These are phyloP conservation scores for Trachemys scripta DNA, from an alignment of 2,113 vertebrate species.

Conservation along the genomic window DNA sequence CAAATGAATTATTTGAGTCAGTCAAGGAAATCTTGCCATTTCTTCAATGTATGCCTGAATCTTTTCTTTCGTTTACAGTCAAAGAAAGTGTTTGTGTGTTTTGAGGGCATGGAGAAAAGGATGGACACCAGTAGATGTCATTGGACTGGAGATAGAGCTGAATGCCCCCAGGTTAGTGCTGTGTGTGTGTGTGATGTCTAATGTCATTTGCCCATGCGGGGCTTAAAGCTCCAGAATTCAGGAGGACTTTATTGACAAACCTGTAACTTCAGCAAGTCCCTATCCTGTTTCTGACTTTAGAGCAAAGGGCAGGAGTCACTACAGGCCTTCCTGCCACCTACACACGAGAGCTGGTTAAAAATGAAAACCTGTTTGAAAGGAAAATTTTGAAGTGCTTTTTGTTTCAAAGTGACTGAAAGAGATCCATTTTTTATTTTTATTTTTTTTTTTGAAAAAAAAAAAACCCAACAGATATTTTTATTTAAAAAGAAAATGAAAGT, in stretches of 20 bases:
- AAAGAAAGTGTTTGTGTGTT: neutral
- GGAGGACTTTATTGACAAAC: neutral
- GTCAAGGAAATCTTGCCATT: neutral
- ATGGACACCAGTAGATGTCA: neutral
- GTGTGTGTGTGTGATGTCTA: accelerated
- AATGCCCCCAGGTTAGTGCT: neutral
- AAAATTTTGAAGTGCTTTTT: conserved; percentile 7
- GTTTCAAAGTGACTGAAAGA: conserved; percentile 27
- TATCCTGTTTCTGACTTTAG: neutral
- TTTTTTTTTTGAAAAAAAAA: neutral
- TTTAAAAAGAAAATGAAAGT: neutral
- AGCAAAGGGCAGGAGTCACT: neutral
- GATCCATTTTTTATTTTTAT: neutral
- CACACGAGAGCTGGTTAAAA: neutral
- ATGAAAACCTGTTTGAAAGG: neutral
- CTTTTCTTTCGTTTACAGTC: neutral
- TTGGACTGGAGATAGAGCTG: neutral
- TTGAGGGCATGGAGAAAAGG: neutral
- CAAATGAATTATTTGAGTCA: neutral
- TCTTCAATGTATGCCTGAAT: neutral
- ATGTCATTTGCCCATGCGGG: neutral
- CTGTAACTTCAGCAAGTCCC: neutral
- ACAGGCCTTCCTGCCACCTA: neutral
- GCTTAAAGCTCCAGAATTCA: neutral
- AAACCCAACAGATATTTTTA: accelerated